Percentiles rank a stretch among this genome's conserved stretches.
Conservation (phyloP, 2,888 invertebrate genomes). For the Cheilosia scutellata region DNA sequence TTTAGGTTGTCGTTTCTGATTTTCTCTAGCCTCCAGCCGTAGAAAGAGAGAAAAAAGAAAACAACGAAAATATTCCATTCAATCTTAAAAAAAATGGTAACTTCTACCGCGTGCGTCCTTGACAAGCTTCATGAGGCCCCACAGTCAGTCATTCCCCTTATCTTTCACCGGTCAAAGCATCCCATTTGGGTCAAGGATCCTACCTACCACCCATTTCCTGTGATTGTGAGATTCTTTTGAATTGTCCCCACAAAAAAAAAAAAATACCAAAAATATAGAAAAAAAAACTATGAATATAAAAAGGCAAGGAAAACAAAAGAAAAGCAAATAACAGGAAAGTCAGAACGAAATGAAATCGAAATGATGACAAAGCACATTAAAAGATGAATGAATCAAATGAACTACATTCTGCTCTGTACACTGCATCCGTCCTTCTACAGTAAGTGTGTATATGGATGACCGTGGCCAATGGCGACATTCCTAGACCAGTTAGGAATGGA, state of each 20-base stretch:
- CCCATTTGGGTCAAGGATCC: constrained; percentile 70
- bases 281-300: constrained; percentile 22
- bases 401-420: constrained; percentile 9
- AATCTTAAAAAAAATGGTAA: constrained; percentile 35
- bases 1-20: constrained; percentile 47
- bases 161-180: constrained; percentile 56
- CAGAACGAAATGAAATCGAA: constrained; percentile 65
- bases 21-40: constrained; percentile 23
- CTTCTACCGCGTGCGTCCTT: constrained; percentile 59
- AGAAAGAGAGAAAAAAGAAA: constrained; percentile 16
- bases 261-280: constrained; percentile 2
- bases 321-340: constrained; percentile 33
- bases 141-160: background rate
- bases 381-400: constrained; percentile 70
- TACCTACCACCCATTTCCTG: constrained; percentile 59
- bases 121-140: constrained; percentile 35
- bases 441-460: constrained; percentile 30
- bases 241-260: constrained; percentile 51
- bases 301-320: constrained; percentile 27
- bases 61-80: constrained; percentile 50
- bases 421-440: constrained; percentile 9
- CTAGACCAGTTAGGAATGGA: constrained; percentile 22
- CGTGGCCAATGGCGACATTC: constrained; percentile 39
- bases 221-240: constrained; percentile 53
- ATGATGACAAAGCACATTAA: constrained; percentile 73